Conservation (phyloP, 2,797 vertebrate genomes). For the Crocodylus rhombifer region DNA sequence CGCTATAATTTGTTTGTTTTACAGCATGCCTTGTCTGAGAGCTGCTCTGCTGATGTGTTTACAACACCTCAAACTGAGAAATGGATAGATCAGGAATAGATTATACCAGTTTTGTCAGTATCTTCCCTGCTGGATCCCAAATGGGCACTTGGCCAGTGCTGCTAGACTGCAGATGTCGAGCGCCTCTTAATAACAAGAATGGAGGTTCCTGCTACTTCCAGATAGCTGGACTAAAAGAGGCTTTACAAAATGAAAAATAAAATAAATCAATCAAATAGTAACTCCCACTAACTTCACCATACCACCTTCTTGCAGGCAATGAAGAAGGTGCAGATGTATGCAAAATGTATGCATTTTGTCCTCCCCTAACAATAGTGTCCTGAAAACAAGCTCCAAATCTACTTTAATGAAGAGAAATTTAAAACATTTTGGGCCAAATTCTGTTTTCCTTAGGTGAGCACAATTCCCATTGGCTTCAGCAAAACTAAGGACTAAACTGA, state of each 20-base stretch:
- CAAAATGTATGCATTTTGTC: background rate
- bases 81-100: conserved; percentile 63
- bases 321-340: too few species aligned
- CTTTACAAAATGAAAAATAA: conserved; percentile 48
- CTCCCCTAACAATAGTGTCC: background rate
- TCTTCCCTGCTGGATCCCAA: conserved; percentile 74
- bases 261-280: conserved; percentile 42
- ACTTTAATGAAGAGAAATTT: background rate
- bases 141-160: conserved; percentile 72
- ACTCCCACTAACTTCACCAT: background rate
- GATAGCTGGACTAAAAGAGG: conserved; percentile 52
- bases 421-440: background rate
- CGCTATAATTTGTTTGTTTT: conserved; percentile 67
- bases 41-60: conserved; percentile 62
- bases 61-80: conserved; percentile 66
- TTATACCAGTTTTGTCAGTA: conserved; percentile 70
- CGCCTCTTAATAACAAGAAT: conserved; percentile 71
- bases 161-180: conserved; percentile 81
- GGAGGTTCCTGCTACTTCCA: conserved; percentile 66
- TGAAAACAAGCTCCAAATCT: background rate
- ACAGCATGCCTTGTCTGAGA: conserved; percentile 55
- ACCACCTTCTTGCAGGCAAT: too few species aligned
- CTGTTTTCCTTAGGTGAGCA: background rate
- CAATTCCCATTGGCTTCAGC: background rate
- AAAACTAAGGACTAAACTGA: background rate